Conservation (phyloP, 2,797 vertebrate genomes). For the Xyrichtys novacula region DNA sequence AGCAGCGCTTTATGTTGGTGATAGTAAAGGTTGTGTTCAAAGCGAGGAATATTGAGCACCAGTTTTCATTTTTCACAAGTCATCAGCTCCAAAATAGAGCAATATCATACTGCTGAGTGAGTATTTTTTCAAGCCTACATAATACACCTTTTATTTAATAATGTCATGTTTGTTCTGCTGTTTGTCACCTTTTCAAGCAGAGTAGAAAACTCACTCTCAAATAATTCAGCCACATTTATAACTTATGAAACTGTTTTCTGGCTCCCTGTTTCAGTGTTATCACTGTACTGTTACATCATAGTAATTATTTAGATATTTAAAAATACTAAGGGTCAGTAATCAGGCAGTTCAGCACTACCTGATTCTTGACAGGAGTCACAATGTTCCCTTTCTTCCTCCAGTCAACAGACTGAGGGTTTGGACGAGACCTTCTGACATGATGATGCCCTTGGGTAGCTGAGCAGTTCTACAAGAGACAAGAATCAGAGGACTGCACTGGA, state of each 20-base stretch:
- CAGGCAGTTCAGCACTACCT: constrained; percentile 76
- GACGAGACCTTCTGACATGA: constrained; percentile 73
- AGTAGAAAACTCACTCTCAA: background rate
- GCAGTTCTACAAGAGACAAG: constrained; percentile 81
- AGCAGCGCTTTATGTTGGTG: no score
- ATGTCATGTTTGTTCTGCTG: background rate
- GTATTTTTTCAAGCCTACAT: no score
- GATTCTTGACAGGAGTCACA: constrained; percentile 89
- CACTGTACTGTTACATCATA: background rate
- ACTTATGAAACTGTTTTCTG: no score
- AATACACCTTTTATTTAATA: no score
- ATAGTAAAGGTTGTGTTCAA: no score
- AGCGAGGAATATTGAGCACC: no score
- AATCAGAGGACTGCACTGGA: background rate
- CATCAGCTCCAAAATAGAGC: no score
- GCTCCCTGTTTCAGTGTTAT: background rate
- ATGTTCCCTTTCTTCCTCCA: constrained; percentile 90
- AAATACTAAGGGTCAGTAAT: no score
- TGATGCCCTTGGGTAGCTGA: constrained; percentile 85
- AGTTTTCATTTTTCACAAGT: no score
- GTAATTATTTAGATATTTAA: no score
- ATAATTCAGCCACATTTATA: background rate
- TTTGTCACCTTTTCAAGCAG: background rate
- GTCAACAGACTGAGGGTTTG: constrained; percentile 77
- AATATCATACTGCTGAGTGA: no score